Conservation (phyloP, 2,113 vertebrate genomes). For the Brevimyrus niger region DNA sequence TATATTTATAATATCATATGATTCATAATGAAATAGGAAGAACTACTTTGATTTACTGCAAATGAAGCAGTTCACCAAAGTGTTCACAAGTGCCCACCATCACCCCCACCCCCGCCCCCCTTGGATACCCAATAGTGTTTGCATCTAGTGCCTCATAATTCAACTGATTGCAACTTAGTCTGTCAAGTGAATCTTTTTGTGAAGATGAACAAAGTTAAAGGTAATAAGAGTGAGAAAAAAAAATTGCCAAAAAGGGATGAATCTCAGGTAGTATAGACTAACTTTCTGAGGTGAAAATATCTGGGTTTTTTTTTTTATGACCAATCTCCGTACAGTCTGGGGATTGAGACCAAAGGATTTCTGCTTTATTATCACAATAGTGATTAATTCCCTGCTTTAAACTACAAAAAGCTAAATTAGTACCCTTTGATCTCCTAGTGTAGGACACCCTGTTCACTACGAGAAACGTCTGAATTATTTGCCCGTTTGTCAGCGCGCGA, state of each 20-base stretch:
- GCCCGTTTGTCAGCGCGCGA: neutral
- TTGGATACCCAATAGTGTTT: neutral
- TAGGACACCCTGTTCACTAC: neutral
- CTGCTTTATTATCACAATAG: neutral
- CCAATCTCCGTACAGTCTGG: neutral
- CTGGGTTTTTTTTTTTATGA: neutral
- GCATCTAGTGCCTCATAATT: neutral
- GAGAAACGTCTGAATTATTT: slow-evolving; percentile 12
- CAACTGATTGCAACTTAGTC: neutral
- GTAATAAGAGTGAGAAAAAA: neutral
- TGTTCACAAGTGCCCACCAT: neutral
- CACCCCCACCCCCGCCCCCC: neutral
- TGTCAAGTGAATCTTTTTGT: neutral
- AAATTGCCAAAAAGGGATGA: neutral
- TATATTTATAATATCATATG: neutral
- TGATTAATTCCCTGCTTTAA: slow-evolving; percentile 6
- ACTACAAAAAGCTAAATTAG: neutral
- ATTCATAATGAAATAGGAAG: neutral
- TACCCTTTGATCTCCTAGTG: neutral
- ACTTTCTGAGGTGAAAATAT: slow-evolving; percentile 6
- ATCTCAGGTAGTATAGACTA: neutral
- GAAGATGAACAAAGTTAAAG: neutral
- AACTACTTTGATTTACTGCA: neutral
- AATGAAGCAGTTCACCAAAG: neutral
- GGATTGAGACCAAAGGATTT: neutral